Percentiles rank a stretch among this genome's conserved stretches.
These are phyloP conservation scores for Eristalis arbustorum DNA, from an alignment of 2,888 invertebrate species.

Conservation along the genomic window DNA sequence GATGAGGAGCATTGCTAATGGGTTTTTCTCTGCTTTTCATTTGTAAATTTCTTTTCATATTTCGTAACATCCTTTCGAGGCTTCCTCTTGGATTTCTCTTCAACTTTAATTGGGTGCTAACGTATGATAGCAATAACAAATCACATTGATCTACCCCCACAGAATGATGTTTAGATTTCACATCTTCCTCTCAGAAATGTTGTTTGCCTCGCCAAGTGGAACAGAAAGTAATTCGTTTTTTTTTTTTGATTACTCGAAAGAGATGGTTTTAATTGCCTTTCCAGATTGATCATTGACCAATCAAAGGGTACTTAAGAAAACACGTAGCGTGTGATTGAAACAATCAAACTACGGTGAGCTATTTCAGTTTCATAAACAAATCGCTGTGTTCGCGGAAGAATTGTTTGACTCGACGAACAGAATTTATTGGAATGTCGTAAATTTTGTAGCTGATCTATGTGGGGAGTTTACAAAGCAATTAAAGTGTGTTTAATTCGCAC, in stretches of 20 bases:
- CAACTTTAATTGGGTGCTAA: slow-evolving; percentile 55
- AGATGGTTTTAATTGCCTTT: slow-evolving; percentile 21
- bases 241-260: slow-evolving; percentile 18
- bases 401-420: not conserved
- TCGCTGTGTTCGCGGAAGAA: not conserved
- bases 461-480: slow-evolving; percentile 36
- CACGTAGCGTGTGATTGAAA: slow-evolving; percentile 45
- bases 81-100: slow-evolving; percentile 16
- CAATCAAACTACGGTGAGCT: slow-evolving; percentile 41
- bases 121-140: slow-evolving; percentile 57
- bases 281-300: slow-evolving; percentile 65
- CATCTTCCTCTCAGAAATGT: not conserved
- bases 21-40: slow-evolving; percentile 46
- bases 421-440: slow-evolving; percentile 29
- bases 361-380: slow-evolving; percentile 43
- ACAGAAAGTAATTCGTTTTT: not conserved
- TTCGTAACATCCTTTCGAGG: slow-evolving; percentile 56
- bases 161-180: slow-evolving; percentile 60
- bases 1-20: not conserved
- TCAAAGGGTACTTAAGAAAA: slow-evolving; percentile 47
- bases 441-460: slow-evolving; percentile 21
- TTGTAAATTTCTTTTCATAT: slow-evolving; percentile 34
- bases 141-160: slow-evolving; percentile 61
- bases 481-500: slow-evolving; percentile 29
- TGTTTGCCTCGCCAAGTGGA: slow-evolving; percentile 21